Evolutionary conservation across 30 jellyfish, hydroid and myxozoan species (phyloP).

Genomic region (Turritopsis dohrnii): DNA sequence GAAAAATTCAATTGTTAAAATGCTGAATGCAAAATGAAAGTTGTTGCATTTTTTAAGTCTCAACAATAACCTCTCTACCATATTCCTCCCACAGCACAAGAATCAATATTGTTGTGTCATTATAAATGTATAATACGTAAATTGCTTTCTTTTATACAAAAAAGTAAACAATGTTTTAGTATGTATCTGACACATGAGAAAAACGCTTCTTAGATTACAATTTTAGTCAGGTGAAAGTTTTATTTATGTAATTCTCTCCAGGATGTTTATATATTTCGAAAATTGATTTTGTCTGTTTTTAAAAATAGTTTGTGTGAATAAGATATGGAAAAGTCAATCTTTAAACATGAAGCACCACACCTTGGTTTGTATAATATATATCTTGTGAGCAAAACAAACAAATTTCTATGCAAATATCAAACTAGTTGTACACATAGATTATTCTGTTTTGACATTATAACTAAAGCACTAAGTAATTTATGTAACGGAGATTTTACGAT

Average conservation of each 20-base stretch:
- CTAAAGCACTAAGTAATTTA: too few relatives aligned
- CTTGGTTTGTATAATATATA: not conserved
- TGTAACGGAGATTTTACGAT: too few relatives aligned
- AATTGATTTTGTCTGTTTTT: not conserved
- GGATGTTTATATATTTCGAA: not conserved
- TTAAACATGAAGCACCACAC: not conserved
- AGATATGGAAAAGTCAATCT: not conserved
- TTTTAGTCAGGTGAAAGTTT: not conserved
- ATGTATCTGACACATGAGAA: not conserved
- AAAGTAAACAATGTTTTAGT: not conserved
- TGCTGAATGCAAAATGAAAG: not conserved
- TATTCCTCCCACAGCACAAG: not conserved
- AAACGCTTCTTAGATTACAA: not conserved
- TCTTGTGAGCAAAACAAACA: not conserved
- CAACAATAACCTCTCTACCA: not conserved
- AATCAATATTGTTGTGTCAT: not conserved
- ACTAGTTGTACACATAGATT: too few relatives aligned
- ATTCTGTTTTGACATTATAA: too few relatives aligned
- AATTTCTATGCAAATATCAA: too few relatives aligned
- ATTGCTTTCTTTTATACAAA: not conserved
- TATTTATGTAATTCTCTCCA: not conserved
- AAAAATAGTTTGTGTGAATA: not conserved
- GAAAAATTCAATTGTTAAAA: not conserved
- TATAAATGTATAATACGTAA: not conserved
- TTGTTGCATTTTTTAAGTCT: not conserved